Conservation (phyloP, 2,113 vertebrate genomes). For the Pampusana beccarii region DNA sequence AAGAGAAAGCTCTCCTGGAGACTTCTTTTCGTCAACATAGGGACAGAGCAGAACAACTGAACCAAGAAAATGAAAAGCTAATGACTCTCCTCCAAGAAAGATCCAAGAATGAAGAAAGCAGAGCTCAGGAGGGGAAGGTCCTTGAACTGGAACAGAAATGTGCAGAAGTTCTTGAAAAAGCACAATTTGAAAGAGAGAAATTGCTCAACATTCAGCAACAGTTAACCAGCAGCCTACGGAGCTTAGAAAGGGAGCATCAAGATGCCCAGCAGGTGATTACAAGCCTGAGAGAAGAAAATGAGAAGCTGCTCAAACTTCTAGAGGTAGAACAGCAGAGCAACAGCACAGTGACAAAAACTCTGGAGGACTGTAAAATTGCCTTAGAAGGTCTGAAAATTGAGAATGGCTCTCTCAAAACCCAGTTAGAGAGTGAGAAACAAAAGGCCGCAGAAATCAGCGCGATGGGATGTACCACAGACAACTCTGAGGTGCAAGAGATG, state of each 20-base stretch:
- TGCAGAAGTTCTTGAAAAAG: constrained; percentile 86
- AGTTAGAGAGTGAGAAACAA: constrained; percentile 86
- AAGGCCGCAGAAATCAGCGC: constrained; percentile 80
- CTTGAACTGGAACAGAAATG: constrained; percentile 88
- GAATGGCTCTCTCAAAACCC: constrained; percentile 83
- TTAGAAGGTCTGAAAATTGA: constrained; percentile 84
- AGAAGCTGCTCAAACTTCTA: constrained; percentile 77
- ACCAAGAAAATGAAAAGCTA: constrained; percentile 89
- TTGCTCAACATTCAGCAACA: constrained; percentile 95
- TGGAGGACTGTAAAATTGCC: constrained; percentile 79
- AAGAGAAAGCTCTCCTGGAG: constrained; percentile 90
- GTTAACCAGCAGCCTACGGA: constrained; percentile 88
- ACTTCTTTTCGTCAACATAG: constrained; percentile 90
- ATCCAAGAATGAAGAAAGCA: constrained; percentile 79
- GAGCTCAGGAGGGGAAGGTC: constrained; percentile 75
- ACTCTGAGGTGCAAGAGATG: constrained; percentile 81
- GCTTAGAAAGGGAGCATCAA: constrained; percentile 89
- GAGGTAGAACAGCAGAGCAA: constrained; percentile 77
- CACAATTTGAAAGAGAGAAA: constrained; percentile 92
- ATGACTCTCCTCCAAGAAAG: constrained; percentile 83
- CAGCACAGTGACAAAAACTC: constrained; percentile 55
- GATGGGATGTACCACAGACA: constrained; percentile 76
- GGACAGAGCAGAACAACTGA: constrained; percentile 87
- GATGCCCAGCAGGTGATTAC: constrained; percentile 79
- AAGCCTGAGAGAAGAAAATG: constrained; percentile 83